phyloP scores from a whole-genome alignment of 2,797 vertebrate species.

The Geotrypetes seraphini region DNA sequence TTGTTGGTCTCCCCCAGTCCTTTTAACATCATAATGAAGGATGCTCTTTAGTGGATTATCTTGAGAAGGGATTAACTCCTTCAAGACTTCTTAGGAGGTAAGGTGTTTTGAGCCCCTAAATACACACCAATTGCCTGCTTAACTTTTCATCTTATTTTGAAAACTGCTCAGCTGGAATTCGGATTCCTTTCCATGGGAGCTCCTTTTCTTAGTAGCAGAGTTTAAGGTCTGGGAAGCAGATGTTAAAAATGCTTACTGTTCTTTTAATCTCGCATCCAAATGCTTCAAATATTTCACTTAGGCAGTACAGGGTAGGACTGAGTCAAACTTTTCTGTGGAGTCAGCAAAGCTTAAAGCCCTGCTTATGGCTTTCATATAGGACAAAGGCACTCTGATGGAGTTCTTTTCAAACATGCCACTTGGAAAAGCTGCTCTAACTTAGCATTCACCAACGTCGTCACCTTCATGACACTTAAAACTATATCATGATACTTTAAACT shows the following conservation, averaged over 20 bases:
- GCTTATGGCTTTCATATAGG: conserved; percentile 12
- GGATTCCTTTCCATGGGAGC: conserved; percentile 71
- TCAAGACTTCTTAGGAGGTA: conserved; percentile 74
- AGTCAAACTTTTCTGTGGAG: conserved; percentile 51
- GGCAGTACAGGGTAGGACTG: conserved; percentile 51
- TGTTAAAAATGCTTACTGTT: conserved; percentile 58
- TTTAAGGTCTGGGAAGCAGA: conserved; percentile 54
- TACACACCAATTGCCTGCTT: conserved; percentile 76
- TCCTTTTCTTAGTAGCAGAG: conserved; percentile 67
- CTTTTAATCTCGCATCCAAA: conserved; percentile 49
- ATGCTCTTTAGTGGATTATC: conserved; percentile 79
- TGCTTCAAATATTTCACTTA: conserved; percentile 40
- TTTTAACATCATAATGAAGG: conserved; percentile 83
- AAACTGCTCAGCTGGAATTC: conserved; percentile 76
- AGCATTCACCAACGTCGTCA: conserved; percentile 19
- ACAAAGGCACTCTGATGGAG: conserved; percentile 4
- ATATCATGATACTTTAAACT: conserved; percentile 29
- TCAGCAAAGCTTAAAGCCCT: conserved; percentile 38
- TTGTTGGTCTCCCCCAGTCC: conserved; percentile 61
- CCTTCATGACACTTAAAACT: too few relatives aligned
- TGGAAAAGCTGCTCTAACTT: neutral
- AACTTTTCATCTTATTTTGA: conserved; percentile 76
- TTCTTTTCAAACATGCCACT: conserved; percentile 20
- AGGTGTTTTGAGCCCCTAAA: conserved; percentile 77
- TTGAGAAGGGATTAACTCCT: conserved; percentile 78